These are phyloP conservation scores for Chionoecetes opilio DNA, from an alignment of 1,140 invertebrate species.

Conservation along the genomic window DNA sequence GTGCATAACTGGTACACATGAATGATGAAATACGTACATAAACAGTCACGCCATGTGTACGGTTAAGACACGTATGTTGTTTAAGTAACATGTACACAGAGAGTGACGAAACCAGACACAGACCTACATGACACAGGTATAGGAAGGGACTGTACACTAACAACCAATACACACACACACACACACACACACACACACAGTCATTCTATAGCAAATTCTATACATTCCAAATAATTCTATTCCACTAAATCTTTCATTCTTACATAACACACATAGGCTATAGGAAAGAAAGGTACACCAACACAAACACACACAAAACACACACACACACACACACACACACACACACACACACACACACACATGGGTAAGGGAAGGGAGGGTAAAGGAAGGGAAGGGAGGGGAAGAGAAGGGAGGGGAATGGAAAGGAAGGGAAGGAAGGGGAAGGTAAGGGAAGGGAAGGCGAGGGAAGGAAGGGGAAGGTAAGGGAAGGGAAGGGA, in stretches of 20 bases:
- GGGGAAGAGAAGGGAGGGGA: background rate
- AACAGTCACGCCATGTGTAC: background rate
- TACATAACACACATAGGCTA: background rate
- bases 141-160: background rate
- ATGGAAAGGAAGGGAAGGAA: background rate
- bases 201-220: too few relatives aligned
- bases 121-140: too few relatives aligned
- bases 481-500: background rate
- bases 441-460: background rate
- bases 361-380: background rate
- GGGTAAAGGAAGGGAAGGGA: background rate
- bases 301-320: background rate
- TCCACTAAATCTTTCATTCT: too few relatives aligned
- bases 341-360: background rate
- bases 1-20: background rate
- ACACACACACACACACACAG: slow-evolving; percentile 38
- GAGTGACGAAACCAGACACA: too few relatives aligned
- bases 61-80: too few relatives aligned
- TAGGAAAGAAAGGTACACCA: background rate
- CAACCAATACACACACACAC: background rate
- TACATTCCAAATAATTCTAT: background rate
- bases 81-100: too few relatives aligned
- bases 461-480: background rate
- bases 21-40: background rate
- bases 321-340: background rate